Conservation (phyloP, 2,113 vertebrate species). For the Osmerus eperlanus region DNA sequence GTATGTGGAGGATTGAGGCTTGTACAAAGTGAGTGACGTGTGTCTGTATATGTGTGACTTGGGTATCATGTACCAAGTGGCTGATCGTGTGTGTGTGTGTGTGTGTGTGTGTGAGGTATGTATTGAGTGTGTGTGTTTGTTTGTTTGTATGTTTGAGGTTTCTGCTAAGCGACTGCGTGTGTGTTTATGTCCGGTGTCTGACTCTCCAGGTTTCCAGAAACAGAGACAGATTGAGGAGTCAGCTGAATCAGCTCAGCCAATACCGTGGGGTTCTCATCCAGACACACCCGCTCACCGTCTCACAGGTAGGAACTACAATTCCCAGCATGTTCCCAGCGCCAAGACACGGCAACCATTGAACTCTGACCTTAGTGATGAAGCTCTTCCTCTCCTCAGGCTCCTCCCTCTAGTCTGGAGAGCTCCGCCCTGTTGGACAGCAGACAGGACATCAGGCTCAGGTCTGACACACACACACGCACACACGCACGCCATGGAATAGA, state of each 20-base stretch:
- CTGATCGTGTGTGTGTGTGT: neutral
- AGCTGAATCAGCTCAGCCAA: constrained; percentile 66
- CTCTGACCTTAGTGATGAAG: neutral
- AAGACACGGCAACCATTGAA: no score
- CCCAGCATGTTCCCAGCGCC: neutral
- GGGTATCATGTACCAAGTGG: neutral
- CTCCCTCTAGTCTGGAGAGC: constrained; percentile 19
- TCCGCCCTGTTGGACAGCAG: constrained; percentile 26
- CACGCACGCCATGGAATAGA: no score
- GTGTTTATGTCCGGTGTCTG: constrained; percentile 1
- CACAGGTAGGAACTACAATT: constrained; percentile 20
- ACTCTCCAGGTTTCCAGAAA: constrained; percentile 61
- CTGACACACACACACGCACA: neutral
- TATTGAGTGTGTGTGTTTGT: neutral
- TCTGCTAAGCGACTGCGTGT: neutral
- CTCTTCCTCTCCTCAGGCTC: constrained; percentile 15
- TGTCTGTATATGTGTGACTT: neutral
- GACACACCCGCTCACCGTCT: constrained; percentile 62
- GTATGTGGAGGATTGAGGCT: neutral
- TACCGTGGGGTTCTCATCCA: constrained; percentile 70
- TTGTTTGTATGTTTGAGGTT: neutral
- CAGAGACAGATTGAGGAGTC: constrained; percentile 59
- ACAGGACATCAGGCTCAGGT: constrained; percentile 39
- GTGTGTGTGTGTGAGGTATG: neutral
- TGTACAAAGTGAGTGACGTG: neutral